Base-by-base conservation (phyloP, 2,797 vertebrate species). In the Argyrosomus regius region DNA sequence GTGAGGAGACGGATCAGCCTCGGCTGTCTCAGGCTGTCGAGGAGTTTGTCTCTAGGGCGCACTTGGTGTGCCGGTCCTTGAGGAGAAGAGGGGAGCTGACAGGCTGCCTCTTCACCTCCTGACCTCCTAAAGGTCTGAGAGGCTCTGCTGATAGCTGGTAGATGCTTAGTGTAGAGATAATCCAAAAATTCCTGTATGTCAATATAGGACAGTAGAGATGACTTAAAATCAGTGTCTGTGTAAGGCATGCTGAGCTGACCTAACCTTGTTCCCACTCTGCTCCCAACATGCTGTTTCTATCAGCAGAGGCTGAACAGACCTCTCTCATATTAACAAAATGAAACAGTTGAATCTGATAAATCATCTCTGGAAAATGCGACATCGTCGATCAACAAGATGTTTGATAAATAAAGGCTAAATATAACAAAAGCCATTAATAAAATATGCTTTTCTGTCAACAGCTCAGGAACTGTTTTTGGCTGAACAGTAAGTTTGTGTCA, bases 31-130 rank as follows among this genome's bases (percentile, higher is more conserved):
- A 6, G 64, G 70, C 69, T 35, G 43, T 31, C 35, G 16, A 67
- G 28, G 39, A 35, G 39, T 67, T n/a, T 20, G 76, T 76, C 75
- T 82, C 64, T 9, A 68, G 75, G 75, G 72, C 24, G 62, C 71
- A 84, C 81, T 83, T 54, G 69, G 46, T 54, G 52, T 39, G 69
- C 69, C 16, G 59, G 49, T 24, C 53, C 64, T 84, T 53, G 66
- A 63, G 39, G 66, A 58, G 58, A 66, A 78, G 74, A 80, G 66
- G 18, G 52, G 60, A 84, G 73, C 64, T 87, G 84, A 90, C 87
- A 87, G 84, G 43, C 45, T 79, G 59, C 77, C 82, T 80, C 82
- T 81, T 91, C 72, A 87, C 78, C 85, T 83, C 67, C 22, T 87
- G 76, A 91, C 83, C 80, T 72, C 62, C 26, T 60, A 13, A 49